Evolutionary conservation across 2,888 invertebrate species (phyloP).

Genomic region (Cryptocephalus moraei): DNA sequence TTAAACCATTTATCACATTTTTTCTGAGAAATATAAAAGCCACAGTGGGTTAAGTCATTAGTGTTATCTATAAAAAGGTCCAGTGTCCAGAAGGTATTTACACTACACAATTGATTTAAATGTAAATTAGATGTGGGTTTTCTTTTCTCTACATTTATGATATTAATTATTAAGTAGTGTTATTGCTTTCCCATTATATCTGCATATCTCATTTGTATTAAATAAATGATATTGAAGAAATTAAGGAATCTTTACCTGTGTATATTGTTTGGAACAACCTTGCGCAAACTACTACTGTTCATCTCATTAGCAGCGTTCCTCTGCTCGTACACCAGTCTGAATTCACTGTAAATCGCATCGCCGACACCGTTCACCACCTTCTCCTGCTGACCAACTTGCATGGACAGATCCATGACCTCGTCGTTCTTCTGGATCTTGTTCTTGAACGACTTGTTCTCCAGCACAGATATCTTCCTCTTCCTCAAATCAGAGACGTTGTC

Average conservation of each 20-base stretch:
- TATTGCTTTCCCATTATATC: too few species aligned
- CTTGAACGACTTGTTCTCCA: conserved; percentile 9
- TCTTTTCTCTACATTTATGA: too few species aligned
- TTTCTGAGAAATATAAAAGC: too few species aligned
- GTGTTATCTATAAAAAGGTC: too few species aligned
- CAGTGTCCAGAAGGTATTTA: too few species aligned
- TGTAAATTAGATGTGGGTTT: too few species aligned
- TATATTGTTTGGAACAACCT: conserved; percentile 1
- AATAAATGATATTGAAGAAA: too few species aligned
- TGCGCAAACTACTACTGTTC: conserved; percentile 5
- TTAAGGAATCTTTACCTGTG: conserved; percentile 1
- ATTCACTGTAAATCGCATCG: neutral
- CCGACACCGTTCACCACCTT: conserved; percentile 6
- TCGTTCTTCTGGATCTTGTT: conserved; percentile 27
- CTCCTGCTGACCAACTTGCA: conserved; percentile 8
- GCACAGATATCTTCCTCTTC: conserved; percentile 13
- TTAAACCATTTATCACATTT: too few species aligned
- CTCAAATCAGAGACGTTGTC: conserved; percentile 7
- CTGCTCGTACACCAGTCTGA: conserved; percentile 1
- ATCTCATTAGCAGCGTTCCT: conserved; percentile 10
- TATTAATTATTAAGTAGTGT: too few species aligned
- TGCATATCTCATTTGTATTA: too few species aligned
- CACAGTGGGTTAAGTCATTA: too few species aligned
- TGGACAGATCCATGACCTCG: conserved; percentile 35
- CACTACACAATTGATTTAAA: too few species aligned